Percentiles rank a stretch among this genome's conserved stretches.
phyloP scores from a whole-genome alignment of 2,888 invertebrate species.

The Drosophila eohydei region DNA sequence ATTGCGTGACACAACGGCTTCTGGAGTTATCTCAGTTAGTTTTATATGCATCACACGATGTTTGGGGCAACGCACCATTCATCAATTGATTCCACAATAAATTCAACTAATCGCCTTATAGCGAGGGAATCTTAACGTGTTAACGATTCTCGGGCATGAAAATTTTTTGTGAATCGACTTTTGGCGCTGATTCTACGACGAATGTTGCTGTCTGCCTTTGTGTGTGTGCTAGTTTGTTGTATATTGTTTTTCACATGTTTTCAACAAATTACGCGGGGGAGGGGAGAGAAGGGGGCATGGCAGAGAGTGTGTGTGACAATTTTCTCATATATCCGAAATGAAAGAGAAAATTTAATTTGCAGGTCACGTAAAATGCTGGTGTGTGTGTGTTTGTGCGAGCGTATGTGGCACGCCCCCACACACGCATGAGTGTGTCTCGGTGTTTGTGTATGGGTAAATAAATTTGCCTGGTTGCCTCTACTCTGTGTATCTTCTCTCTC shows the following conservation, averaged over 20 bases:
- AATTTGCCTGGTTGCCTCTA: constrained; percentile 47
- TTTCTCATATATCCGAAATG: constrained; percentile 73
- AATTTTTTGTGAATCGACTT: constrained; percentile 31
- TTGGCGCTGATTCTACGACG: constrained; percentile 31
- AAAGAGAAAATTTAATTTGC: constrained; percentile 80
- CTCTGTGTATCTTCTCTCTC: constrained; percentile 12
- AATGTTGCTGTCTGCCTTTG: constrained; percentile 21
- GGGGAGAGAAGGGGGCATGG: constrained; percentile 14
- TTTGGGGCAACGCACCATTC: constrained; percentile 38
- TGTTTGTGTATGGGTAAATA: constrained; percentile 41
- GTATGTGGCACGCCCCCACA: constrained; percentile 34
- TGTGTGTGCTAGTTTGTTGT: constrained; percentile 27
- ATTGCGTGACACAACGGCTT: constrained; percentile 3
- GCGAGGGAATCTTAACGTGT: constrained; percentile 53
- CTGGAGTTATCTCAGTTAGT: not conserved
- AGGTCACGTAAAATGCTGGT: constrained; percentile 76
- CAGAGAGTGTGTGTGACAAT: constrained; percentile 64
- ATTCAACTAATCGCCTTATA: constrained; percentile 57
- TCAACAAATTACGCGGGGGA: constrained; percentile 42
- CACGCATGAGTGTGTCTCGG: not conserved
- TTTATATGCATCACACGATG: constrained; percentile 63
- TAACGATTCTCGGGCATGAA: constrained; percentile 37
- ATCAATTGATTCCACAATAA: constrained; percentile 63
- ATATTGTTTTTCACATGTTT: constrained; percentile 51
- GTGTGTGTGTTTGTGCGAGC: constrained; percentile 35